Evolutionary conservation across 2,888 invertebrate genomes (phyloP).

Genomic region (Ormyrus rosae): DNA sequence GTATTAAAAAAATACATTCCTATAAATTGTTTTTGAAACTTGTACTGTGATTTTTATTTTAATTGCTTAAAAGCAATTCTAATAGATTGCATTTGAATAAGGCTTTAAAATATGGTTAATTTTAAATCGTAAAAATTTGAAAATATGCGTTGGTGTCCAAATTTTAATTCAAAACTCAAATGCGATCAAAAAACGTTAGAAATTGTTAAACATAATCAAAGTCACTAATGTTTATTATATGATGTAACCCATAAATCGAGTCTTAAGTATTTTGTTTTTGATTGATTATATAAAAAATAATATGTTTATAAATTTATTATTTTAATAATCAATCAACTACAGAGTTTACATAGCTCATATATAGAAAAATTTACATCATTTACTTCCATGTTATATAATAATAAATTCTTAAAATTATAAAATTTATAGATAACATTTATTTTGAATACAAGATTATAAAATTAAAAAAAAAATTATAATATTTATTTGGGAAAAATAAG

Average conservation of each 20-base stretch:
- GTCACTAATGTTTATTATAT: slow-evolving; percentile 29
- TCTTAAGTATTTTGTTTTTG: slow-evolving; percentile 19
- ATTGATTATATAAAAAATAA: slow-evolving; percentile 11
- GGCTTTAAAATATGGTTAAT: too few relatives aligned
- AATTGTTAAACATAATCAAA: slow-evolving; percentile 12
- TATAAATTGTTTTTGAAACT: not conserved
- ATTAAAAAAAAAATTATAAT: not conserved
- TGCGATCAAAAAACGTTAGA: slow-evolving; percentile 35
- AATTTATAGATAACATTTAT: slow-evolving; percentile 31
- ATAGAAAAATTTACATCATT: slow-evolving; percentile 8
- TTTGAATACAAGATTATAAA: slow-evolving; percentile 7
- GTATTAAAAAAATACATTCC: slow-evolving; percentile 9
- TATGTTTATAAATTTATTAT: not conserved
- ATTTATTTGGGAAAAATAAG: slow-evolving; percentile 31
- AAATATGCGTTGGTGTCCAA: not conserved
- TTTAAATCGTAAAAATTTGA: too few relatives aligned
- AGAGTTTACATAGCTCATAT: not conserved
- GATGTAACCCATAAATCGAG: slow-evolving; percentile 2
- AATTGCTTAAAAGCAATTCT: too few relatives aligned
- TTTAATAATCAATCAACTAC: slow-evolving; percentile 13
- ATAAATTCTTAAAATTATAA: slow-evolving; percentile 16
- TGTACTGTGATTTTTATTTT: too few relatives aligned
- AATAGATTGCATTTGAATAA: too few relatives aligned
- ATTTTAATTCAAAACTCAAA: slow-evolving; percentile 18
- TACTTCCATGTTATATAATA: slow-evolving; percentile 1